Base-by-base conservation (phyloP, 1,140 invertebrate genomes). In the Drosophila pectinifera region DNA sequence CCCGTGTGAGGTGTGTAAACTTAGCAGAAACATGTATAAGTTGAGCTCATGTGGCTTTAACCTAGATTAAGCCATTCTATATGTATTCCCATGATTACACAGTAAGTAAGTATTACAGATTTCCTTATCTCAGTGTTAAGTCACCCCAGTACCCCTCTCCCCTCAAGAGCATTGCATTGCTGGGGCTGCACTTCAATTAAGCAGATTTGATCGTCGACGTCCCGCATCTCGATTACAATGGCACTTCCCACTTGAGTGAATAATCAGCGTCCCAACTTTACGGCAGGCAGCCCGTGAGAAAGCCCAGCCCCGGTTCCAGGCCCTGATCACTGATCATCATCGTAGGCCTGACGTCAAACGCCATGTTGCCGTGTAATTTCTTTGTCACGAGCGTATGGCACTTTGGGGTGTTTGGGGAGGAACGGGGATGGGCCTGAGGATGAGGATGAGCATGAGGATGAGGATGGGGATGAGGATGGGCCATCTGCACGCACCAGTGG, bases 321-420 rank as follows among this genome's bases (percentile, higher is more conserved):
- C 49, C 49, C 45, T 42, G 61, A 61, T 62, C 59, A 61, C 49
- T 64, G 41, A 65, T 61, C 59, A 68, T 57, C 36, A 56, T 72
- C 68, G 45, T 73, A 73, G 68, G 68, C 67, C 56, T 73, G 69
- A 73, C 69, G 69, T 73, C 69, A 74, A 80, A 64, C 77, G 62
- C 56, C 46, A 38, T 36, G 38, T 20, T 70, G 80, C 59, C 78
- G 81, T 68, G 72, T 57, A 72, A 81, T 74, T 80, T 85, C 81
- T 86, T 81, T 85, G 82, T 86, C 68, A 74, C 76, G 68, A 84
- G 76, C 54, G 57, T 20, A 7, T 11, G 8, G 3, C 20, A 18
- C 0, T 5, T 5, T 6, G 43, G 14, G 14, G 56, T 18, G 31
- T 24, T 24, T 28, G 7, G 13, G 38, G 48, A 54, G 34, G 39